Percentiles rank a stretch among this genome's conserved stretches.
Conservation (phyloP, 1,140 invertebrate genomes). For the Brachionus rotundiformis region DNA sequence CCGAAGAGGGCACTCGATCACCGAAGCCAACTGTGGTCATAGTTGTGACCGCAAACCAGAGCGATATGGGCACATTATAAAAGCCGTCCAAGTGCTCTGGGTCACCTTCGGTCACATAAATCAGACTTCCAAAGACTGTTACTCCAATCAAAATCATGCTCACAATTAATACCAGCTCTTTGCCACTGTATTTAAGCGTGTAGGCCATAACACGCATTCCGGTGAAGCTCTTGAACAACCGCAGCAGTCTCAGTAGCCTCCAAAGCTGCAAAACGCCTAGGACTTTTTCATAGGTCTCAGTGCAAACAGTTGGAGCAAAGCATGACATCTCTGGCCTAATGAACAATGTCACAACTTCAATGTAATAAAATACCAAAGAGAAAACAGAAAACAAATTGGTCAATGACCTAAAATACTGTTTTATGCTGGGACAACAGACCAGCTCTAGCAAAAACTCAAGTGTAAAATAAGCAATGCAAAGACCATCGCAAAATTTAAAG, state of each 20-base stretch:
- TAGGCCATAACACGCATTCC: slow-evolving; percentile 56
- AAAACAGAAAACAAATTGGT: slow-evolving; percentile 99
- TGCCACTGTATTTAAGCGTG: slow-evolving; percentile 56
- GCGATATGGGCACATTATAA: slow-evolving; percentile 56
- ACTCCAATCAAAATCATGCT: slow-evolving; percentile 56
- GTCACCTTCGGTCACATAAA: slow-evolving; percentile 55
- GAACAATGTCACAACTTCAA: slow-evolving; percentile 62
- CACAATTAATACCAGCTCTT: slow-evolving; percentile 56
- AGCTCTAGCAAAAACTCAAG: slow-evolving; percentile 92
- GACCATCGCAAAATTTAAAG: slow-evolving; percentile 58
- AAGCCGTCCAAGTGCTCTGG: slow-evolving; percentile 54
- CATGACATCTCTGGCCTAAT: background rate
- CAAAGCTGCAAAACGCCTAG: slow-evolving; percentile 54
- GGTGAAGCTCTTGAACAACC: slow-evolving; percentile 56
- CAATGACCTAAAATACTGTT: slow-evolving; percentile 92
- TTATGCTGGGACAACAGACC: slow-evolving; percentile 87
- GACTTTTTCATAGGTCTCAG: background rate
- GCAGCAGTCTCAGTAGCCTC: slow-evolving; percentile 56
- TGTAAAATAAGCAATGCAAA: slow-evolving; percentile 78
- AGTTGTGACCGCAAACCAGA: slow-evolving; percentile 60
- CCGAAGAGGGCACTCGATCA: slow-evolving; percentile 56
- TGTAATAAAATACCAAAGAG: slow-evolving; percentile 98
- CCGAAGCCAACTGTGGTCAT: slow-evolving; percentile 61
- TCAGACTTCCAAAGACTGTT: slow-evolving; percentile 56
- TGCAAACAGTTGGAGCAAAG: background rate